Conservation (phyloP, 2,113 vertebrate species). For the Tenrec ecaudatus region DNA sequence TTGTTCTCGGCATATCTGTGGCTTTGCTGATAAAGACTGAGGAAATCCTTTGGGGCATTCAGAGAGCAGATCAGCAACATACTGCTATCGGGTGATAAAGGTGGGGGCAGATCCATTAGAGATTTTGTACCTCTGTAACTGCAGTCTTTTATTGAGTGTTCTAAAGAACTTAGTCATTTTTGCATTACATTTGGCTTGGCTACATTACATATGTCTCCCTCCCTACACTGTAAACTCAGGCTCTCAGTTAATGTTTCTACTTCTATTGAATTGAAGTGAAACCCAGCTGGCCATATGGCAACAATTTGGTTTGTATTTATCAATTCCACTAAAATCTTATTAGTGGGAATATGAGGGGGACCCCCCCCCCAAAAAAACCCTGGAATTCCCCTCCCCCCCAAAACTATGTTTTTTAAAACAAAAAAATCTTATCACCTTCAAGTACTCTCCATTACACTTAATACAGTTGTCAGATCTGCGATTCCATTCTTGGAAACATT, state of each 20-base stretch:
- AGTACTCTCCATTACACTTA: no score
- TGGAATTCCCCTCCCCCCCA: no score
- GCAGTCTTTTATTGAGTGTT: fast-evolving
- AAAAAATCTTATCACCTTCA: no score
- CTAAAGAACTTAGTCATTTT: not conserved
- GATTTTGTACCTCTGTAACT: fast-evolving
- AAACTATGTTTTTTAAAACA: no score
- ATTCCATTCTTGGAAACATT: no score
- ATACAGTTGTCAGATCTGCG: no score
- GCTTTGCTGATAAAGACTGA: not conserved
- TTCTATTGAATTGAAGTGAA: not conserved
- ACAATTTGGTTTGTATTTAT: not conserved
- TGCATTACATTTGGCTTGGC: not conserved
- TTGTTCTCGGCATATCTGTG: not conserved
- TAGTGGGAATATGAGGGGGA: not conserved
- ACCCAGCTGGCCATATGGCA: not conserved
- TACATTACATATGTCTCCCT: not conserved
- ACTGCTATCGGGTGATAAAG: not conserved
- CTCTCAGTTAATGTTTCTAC: not conserved
- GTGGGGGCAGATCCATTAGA: not conserved
- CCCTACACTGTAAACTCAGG: no score
- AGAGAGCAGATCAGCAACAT: not conserved
- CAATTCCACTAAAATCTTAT: not conserved
- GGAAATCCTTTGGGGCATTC: not conserved
- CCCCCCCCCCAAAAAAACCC: no score